A percentile compares a stretch with the other conserved stretches of the same genome.
These are phyloP conservation scores for Anser cygnoides DNA, from an alignment of 2,113 vertebrate genomes.

Conservation along the genomic window DNA sequence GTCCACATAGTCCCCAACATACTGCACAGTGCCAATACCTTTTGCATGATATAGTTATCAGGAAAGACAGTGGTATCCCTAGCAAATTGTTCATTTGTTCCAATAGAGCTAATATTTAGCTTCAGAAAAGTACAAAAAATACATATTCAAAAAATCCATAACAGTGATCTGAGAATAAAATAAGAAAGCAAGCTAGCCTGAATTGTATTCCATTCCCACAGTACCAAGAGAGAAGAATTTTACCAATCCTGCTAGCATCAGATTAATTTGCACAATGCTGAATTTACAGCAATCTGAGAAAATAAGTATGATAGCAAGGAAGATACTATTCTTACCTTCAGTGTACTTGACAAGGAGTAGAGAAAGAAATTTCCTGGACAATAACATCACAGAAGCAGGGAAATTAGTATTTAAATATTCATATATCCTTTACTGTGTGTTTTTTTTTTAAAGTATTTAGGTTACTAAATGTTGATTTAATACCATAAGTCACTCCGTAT, in stretches of 20 bases:
- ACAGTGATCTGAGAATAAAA: background rate
- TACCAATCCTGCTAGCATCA: background rate
- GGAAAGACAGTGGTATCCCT: background rate
- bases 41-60: background rate
- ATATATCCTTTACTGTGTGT: background rate
- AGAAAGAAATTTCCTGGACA: background rate
- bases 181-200: background rate
- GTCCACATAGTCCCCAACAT: accelerated
- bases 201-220: background rate
- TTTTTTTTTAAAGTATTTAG: background rate
- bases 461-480: background rate
- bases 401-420: background rate
- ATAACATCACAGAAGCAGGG: background rate
- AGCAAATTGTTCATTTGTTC: background rate
- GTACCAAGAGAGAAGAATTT: background rate
- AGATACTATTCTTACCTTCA: background rate
- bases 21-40: background rate
- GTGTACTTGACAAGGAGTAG: background rate
- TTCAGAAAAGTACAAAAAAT: background rate
- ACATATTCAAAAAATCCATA: background rate
- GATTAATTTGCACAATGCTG: background rate
- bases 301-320: background rate
- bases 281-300: background rate
- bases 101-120: background rate
- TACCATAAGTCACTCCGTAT: background rate